These are phyloP conservation scores for Tiphia femorata DNA, from an alignment of 2,888 invertebrate genomes.

Conservation along the genomic window DNA sequence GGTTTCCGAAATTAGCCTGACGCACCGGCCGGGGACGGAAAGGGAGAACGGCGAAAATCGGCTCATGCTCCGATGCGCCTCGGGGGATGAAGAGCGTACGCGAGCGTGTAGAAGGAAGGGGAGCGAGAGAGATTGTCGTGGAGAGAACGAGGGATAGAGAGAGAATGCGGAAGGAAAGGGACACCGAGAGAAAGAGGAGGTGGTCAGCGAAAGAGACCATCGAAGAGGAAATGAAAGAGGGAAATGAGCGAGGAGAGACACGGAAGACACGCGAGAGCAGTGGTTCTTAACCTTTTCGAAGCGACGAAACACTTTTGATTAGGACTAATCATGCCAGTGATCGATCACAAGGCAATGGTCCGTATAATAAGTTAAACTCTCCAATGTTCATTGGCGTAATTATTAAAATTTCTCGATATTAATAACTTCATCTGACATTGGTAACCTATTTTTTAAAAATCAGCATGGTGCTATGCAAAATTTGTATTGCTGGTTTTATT, in stretches of 20 bases:
- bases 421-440: too few relatives aligned
- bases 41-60: slow-evolving; percentile 34
- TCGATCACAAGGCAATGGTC: background rate
- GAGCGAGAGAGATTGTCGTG: background rate
- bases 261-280: background rate
- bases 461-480: too few relatives aligned
- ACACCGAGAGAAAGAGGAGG: background rate
- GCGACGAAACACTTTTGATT: too few relatives aligned
- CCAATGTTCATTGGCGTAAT: too few relatives aligned
- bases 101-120: background rate
- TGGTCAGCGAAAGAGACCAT: slow-evolving; percentile 4
- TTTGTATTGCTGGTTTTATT: too few relatives aligned
- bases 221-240: background rate
- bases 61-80: slow-evolving; percentile 34
- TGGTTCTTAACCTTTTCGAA: too few relatives aligned
- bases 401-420: too few relatives aligned
- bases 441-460: too few relatives aligned
- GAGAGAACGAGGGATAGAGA: background rate
- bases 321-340: background rate
- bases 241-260: background rate
- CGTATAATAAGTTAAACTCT: too few relatives aligned
- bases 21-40: background rate
- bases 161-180: background rate
- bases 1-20: slow-evolving; percentile 47
- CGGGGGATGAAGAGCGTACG: slow-evolving; percentile 28